Conservation (phyloP, 1,140 invertebrate genomes). For the Drosophila orena region DNA sequence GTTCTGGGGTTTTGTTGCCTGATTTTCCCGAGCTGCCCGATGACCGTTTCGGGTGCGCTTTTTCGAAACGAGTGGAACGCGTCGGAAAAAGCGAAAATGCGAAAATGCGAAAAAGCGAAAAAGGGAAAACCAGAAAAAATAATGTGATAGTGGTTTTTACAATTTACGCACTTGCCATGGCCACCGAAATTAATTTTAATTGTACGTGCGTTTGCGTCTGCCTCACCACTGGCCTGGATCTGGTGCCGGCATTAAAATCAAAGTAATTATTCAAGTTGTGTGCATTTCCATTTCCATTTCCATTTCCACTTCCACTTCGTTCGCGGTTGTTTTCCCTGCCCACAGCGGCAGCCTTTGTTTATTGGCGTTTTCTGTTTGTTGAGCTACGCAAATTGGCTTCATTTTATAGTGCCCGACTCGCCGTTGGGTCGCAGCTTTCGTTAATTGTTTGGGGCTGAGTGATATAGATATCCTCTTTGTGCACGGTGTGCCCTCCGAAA, state of each 20-base stretch:
- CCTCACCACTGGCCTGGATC: slow-evolving; percentile 26
- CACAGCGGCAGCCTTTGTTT: slow-evolving; percentile 22
- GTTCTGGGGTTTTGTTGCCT: slow-evolving; percentile 63
- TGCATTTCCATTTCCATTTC: slow-evolving; percentile 28
- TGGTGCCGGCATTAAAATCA: slow-evolving; percentile 68
- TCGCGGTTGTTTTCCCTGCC: not conserved
- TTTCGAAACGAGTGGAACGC: slow-evolving; percentile 8
- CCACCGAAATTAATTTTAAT: slow-evolving; percentile 80
- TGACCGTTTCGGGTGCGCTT: slow-evolving; percentile 31
- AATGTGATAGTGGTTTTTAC: slow-evolving; percentile 81
- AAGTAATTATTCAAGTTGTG: slow-evolving; percentile 80
- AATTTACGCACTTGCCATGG: slow-evolving; percentile 76
- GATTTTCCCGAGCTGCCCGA: slow-evolving; percentile 38
- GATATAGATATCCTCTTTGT: slow-evolving; percentile 71
- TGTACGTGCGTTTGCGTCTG: slow-evolving; percentile 53
- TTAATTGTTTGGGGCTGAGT: slow-evolving; percentile 72
- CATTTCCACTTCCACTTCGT: slow-evolving; percentile 2
- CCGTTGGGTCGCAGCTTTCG: slow-evolving; percentile 63
- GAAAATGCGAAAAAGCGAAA: not conserved
- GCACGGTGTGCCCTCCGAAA: not conserved
- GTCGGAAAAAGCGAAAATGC: slow-evolving; percentile 9
- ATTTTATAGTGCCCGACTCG: slow-evolving; percentile 59
- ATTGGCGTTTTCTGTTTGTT: slow-evolving; percentile 44
- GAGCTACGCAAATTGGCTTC: slow-evolving; percentile 71
- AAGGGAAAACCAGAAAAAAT: slow-evolving; percentile 55